Evolutionary conservation across 1,140 invertebrate species (phyloP).

Genomic region (Bombus difficillimus): DNA sequence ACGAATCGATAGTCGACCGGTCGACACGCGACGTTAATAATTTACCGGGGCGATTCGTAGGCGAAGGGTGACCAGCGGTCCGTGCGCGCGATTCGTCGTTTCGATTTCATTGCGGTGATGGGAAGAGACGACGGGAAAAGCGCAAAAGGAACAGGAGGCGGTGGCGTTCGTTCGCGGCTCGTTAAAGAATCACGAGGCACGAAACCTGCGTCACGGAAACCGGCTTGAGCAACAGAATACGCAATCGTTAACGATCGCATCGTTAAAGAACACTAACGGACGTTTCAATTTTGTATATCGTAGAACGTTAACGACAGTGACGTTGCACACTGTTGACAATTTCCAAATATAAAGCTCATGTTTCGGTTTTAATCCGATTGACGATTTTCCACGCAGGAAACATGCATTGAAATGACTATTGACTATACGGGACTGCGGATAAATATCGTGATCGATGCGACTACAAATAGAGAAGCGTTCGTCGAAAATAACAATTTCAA

Average conservation of each 20-base stretch:
- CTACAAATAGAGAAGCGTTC: not conserved
- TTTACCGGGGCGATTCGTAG: slow-evolving; percentile 58
- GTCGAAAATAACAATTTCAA: not conserved
- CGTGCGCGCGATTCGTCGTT: slow-evolving; percentile 40
- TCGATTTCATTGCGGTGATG: slow-evolving; percentile 41
- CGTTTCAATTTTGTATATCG: not conserved
- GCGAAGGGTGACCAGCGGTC: slow-evolving; percentile 40
- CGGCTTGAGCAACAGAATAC: not conserved
- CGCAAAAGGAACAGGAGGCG: slow-evolving; percentile 2
- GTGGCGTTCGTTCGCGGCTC: slow-evolving; percentile 28
- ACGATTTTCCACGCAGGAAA: not conserved
- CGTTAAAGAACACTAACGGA: not conserved
- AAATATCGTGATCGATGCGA: not conserved
- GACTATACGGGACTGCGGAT: no score
- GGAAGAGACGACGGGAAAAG: slow-evolving; percentile 28
- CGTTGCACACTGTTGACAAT: not conserved
- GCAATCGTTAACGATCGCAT: not conserved
- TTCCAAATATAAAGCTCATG: not conserved
- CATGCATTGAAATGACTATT: no score
- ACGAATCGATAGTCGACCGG: slow-evolving; percentile 63
- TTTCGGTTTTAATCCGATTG: not conserved
- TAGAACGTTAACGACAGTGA: not conserved
- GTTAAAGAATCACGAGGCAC: slow-evolving; percentile 48
- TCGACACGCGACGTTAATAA: slow-evolving; percentile 71
- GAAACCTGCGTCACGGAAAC: slow-evolving; percentile 29